Percentiles rank a stretch among this genome's conserved stretches.
These are phyloP conservation scores for Plecturocebus donacophilus DNA, from an alignment of 2,113 vertebrate genomes.

Conservation along the genomic window DNA sequence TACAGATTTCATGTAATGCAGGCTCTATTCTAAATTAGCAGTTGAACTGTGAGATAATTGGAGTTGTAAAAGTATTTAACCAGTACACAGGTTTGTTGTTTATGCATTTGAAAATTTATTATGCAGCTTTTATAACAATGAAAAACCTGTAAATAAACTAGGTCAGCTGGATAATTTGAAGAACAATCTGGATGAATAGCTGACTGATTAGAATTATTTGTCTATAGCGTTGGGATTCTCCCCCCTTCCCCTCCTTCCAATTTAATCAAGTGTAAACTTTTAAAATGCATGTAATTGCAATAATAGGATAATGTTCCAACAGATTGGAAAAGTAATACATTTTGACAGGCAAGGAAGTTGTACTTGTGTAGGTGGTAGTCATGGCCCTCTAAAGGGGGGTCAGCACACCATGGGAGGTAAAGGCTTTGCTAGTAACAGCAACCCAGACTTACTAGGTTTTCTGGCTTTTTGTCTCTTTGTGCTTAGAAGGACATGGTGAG, in stretches of 20 bases:
- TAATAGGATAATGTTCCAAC: background rate
- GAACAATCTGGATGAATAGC: background rate
- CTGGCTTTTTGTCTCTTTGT: background rate
- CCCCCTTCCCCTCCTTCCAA: background rate
- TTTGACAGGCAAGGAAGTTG: background rate
- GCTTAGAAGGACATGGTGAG: background rate
- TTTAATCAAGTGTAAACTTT: background rate
- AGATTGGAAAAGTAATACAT: background rate
- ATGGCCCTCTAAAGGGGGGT: too few species aligned
- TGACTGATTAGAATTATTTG: background rate
- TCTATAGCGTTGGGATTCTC: background rate
- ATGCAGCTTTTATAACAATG: background rate
- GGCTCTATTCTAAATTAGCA: background rate
- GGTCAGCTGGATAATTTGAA: background rate
- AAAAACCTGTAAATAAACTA: background rate
- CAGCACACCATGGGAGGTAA: background rate
- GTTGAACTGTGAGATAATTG: background rate
- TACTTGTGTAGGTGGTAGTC: background rate
- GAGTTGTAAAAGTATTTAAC: background rate
- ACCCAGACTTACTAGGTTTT: background rate
- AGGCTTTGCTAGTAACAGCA: background rate
- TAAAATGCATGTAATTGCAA: background rate
- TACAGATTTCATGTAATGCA: background rate
- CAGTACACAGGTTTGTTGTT: background rate
- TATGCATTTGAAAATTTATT: background rate